These are phyloP conservation scores for Scarus forsteni DNA, from an alignment of 2,797 vertebrate species.

Conservation along the genomic window DNA sequence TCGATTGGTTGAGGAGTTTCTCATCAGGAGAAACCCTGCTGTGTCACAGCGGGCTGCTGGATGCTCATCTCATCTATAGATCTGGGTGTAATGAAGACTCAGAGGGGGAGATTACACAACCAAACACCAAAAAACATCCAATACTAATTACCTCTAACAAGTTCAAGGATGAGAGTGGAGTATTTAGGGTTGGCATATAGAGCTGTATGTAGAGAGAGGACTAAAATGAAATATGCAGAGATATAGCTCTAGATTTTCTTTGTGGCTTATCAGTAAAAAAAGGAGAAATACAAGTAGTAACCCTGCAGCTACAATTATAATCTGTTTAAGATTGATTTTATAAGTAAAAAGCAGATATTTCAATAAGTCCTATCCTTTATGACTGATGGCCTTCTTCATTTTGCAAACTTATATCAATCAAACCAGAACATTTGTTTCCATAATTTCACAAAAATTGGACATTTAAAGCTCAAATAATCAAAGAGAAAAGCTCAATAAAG, in stretches of 20 bases:
- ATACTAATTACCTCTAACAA: slow-evolving; percentile 40
- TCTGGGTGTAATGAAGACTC: slow-evolving; percentile 36
- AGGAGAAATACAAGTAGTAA: too few species aligned
- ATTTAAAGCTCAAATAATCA: too few species aligned
- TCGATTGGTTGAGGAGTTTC: slow-evolving; percentile 39
- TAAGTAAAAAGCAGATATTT: too few species aligned
- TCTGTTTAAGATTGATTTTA: too few species aligned
- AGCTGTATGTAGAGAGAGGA: background rate
- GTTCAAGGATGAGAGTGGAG: background rate
- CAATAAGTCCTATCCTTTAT: too few species aligned
- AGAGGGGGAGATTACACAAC: slow-evolving; percentile 12
- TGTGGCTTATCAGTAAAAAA: too few species aligned
- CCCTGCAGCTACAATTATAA: too few species aligned
- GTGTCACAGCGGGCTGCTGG: slow-evolving; percentile 48
- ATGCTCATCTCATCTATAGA: slow-evolving; percentile 42
- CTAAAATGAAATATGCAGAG: background rate
- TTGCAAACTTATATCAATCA: too few species aligned
- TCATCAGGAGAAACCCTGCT: slow-evolving; percentile 50
- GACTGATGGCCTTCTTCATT: too few species aligned
- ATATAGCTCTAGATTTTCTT: background rate
- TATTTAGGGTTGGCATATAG: background rate
- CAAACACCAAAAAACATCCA: slow-evolving; percentile 35
- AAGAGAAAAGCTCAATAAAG: too few species aligned
- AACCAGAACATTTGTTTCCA: too few species aligned
- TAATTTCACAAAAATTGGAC: too few species aligned